Percentiles rank a stretch among this genome's conserved stretches.
Evolutionary conservation across 2,113 vertebrate genomes (phyloP).

Genomic region (Etheostoma cragini): DNA sequence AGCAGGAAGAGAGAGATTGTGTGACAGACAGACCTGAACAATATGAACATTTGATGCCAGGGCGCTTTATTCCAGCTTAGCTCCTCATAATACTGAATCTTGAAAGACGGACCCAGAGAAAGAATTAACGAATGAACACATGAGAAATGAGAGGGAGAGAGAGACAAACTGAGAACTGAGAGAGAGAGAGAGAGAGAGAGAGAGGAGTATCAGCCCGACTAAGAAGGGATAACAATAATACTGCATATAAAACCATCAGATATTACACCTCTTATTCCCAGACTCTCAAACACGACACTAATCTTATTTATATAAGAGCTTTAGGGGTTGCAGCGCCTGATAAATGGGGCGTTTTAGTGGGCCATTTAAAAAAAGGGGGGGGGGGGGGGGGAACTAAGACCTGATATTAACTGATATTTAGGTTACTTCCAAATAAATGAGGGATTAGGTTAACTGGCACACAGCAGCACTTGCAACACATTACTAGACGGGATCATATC

Average conservation of each 20-base stretch:
- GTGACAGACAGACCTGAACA: conserved; percentile 71
- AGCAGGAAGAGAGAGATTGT: conserved; percentile 24
- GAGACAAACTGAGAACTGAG: conserved; percentile 31
- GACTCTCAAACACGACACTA: conserved; percentile 84
- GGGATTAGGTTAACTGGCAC: conserved; percentile 76
- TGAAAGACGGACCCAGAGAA: conserved; percentile 60
- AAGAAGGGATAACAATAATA: conserved; percentile 87
- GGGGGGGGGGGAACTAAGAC: conserved; percentile 67
- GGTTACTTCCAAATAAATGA: conserved; percentile 73
- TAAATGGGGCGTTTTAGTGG: conserved; percentile 79
- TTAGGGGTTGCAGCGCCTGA: conserved; percentile 80
- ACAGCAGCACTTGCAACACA: conserved; percentile 51
- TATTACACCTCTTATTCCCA: conserved; percentile 85
- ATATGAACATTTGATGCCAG: conserved; percentile 77
- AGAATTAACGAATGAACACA: conserved; percentile 68
- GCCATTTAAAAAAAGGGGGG: conserved; percentile 51
- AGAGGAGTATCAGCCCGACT: conserved; percentile 77
- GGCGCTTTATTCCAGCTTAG: conserved; percentile 79
- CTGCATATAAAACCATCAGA: conserved; percentile 86
- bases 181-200: conserved; percentile 47
- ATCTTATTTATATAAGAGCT: conserved; percentile 89
- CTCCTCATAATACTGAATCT: conserved; percentile 78
- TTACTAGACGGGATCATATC: conserved; percentile 44
- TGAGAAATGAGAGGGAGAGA: conserved; percentile 48
- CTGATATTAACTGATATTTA: conserved; percentile 79